Conservation (phyloP, 2,113 vertebrate species). For the Chloebia gouldiae region DNA sequence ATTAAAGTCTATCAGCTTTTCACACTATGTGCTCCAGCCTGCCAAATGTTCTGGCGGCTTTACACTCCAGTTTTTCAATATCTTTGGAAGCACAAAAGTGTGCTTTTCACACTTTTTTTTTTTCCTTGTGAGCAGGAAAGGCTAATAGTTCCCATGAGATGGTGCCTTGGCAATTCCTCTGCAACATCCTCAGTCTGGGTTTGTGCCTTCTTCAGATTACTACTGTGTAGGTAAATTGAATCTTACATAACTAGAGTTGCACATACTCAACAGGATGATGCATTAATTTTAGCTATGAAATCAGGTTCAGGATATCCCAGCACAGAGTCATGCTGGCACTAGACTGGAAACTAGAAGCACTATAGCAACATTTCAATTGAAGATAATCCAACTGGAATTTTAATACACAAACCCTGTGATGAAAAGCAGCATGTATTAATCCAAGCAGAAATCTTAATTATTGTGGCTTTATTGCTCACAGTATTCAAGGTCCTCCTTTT, state of each 20-base stretch:
- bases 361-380: neutral
- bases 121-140: neutral
- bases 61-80: neutral
- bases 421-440: neutral
- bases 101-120: neutral
- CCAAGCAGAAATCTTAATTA: neutral
- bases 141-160: neutral
- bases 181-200: neutral
- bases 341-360: neutral
- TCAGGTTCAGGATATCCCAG: neutral
- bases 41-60: neutral
- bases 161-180: neutral
- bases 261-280: neutral
- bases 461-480: neutral
- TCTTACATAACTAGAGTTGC: neutral
- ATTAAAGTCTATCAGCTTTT: neutral
- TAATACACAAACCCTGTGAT: neutral
- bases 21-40: neutral
- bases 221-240: neutral
- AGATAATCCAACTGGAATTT: neutral
- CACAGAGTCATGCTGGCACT: neutral
- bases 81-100: neutral
- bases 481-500: neutral
- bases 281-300: neutral
- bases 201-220: neutral